Conservation (phyloP, 2,888 invertebrate genomes). For the Papilio elwesi region DNA sequence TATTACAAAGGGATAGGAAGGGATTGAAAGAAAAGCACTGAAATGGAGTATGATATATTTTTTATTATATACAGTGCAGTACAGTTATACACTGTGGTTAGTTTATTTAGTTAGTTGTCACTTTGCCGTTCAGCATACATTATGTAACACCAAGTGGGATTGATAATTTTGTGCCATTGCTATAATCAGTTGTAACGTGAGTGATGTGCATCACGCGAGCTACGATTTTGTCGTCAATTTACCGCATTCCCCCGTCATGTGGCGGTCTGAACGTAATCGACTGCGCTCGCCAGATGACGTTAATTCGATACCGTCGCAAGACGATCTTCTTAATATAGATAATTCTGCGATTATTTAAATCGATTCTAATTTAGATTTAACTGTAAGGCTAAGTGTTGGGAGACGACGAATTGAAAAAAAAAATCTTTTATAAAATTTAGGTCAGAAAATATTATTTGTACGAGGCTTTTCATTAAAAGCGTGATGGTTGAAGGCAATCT, state of each 20-base stretch:
- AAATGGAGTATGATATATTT: no score
- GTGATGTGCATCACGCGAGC: slow-evolving; percentile 41
- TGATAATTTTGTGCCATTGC: slow-evolving; percentile 38
- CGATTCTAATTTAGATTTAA: not conserved
- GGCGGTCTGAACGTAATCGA: slow-evolving; percentile 41
- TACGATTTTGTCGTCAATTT: slow-evolving; percentile 46
- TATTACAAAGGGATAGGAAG: no score
- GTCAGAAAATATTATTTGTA: slow-evolving; percentile 29
- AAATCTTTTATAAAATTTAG: slow-evolving; percentile 1
- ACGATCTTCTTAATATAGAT: not conserved
- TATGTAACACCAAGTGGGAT: slow-evolving; percentile 1
- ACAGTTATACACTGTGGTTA: no score
- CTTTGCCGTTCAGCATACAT: not conserved
- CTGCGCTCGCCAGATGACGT: slow-evolving; percentile 34
- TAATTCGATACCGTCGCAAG: slow-evolving; percentile 23
- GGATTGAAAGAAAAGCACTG: no score
- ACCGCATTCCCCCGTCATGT: slow-evolving; percentile 45
- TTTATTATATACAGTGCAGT: no score
- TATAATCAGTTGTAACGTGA: slow-evolving; percentile 41
- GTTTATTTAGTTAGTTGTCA: no score
- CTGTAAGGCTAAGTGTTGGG: not conserved
- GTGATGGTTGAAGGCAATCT: not conserved
- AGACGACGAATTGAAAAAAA: not conserved
- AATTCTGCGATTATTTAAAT: slow-evolving; percentile 8
- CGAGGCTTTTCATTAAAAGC: not conserved